Evolutionary conservation across 1,140 invertebrate genomes (phyloP).

Genomic region (Drosophila teissieri): DNA sequence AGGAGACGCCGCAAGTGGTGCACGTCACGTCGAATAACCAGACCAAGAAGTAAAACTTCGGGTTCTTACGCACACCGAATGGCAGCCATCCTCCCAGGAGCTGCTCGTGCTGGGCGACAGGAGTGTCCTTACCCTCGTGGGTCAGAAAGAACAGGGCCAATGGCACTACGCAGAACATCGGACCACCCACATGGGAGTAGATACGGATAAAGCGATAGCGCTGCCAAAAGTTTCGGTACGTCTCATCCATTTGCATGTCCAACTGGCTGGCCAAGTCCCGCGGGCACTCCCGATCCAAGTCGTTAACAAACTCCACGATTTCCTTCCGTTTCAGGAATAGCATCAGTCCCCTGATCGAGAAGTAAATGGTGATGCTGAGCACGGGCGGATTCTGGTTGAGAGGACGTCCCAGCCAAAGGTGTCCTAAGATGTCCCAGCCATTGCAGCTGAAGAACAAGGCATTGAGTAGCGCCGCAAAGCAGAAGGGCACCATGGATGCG

Average conservation of each 20-base stretch:
- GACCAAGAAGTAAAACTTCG: constrained; percentile 18
- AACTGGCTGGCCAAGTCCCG: constrained; percentile 20
- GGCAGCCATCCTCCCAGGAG: constrained; percentile 56
- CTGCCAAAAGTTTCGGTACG: constrained; percentile 1
- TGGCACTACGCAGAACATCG: constrained; percentile 14
- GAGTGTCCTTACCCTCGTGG: constrained; percentile 8
- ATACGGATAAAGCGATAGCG: constrained; percentile 23
- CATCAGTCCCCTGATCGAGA: constrained; percentile 44
- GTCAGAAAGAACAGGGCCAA: constrained; percentile 23
- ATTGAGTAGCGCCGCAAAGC: constrained; percentile 7
- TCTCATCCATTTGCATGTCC: constrained; percentile 10
- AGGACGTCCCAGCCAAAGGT: neutral
- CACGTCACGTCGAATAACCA: constrained; percentile 32
- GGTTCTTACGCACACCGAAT: constrained; percentile 24
- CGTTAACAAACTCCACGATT: constrained; percentile 40
- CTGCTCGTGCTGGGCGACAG: constrained; percentile 40
- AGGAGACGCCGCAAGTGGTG: constrained; percentile 29
- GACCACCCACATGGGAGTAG: neutral
- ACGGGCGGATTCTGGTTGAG: constrained; percentile 35
- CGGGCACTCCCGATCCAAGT: constrained; percentile 48
- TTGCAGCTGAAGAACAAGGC: constrained; percentile 12
- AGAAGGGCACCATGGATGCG: constrained; percentile 8
- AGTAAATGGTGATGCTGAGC: constrained; percentile 43
- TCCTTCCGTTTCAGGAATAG: constrained; percentile 40
- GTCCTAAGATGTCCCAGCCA: constrained; percentile 5